Conservation (phyloP, 2,797 vertebrate genomes). For the Hybognathus amarus region DNA sequence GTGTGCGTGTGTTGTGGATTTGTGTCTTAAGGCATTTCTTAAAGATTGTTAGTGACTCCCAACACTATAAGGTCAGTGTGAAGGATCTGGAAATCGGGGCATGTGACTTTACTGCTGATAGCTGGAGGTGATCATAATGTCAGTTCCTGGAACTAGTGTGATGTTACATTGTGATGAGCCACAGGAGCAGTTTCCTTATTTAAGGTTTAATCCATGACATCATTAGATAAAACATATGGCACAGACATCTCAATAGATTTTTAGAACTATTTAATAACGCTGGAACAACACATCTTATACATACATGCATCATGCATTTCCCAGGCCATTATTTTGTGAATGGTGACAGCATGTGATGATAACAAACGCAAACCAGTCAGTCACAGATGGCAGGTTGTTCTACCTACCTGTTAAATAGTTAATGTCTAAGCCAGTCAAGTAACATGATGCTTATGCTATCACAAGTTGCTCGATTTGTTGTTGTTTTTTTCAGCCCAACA, state of each 20-base stretch:
- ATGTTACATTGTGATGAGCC: background rate
- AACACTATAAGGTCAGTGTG: background rate
- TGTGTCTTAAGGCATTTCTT: background rate
- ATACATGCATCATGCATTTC: background rate
- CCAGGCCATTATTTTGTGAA: background rate
- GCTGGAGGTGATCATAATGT: background rate
- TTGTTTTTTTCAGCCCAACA: background rate
- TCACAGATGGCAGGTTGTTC: slow-evolving; percentile 64
- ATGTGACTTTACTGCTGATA: background rate
- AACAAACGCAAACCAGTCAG: slow-evolving; percentile 53
- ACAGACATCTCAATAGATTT: background rate
- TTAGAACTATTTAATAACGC: background rate
- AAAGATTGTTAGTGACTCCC: background rate
- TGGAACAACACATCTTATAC: background rate
- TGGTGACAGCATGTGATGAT: slow-evolving; percentile 62
- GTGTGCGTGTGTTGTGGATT: background rate
- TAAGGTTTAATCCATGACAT: slow-evolving; percentile 8
- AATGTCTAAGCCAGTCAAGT: slow-evolving; percentile 67
- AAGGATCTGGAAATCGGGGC: background rate
- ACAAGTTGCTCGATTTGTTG: slow-evolving; percentile 44
- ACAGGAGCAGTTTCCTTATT: slow-evolving; percentile 11
- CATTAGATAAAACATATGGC: slow-evolving; percentile 11
- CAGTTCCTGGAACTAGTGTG: background rate
- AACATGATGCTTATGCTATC: slow-evolving; percentile 67
- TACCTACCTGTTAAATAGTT: slow-evolving; percentile 74